These are phyloP conservation scores for Monomorium pharaonis DNA, from an alignment of 1,140 invertebrate species.

Conservation along the genomic window DNA sequence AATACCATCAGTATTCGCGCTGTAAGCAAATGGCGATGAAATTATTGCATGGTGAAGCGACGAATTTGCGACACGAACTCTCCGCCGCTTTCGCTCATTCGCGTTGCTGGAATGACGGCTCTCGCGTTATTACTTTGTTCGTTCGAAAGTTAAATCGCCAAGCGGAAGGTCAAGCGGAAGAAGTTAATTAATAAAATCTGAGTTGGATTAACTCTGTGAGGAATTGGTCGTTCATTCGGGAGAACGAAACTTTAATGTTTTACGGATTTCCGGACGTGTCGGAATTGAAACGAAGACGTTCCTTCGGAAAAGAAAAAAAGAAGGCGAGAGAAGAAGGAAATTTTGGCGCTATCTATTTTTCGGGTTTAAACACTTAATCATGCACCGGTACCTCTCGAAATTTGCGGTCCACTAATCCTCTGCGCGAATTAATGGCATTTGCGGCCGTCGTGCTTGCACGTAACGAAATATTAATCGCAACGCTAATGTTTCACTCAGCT, in stretches of 20 bases:
- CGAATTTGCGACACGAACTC: constrained; percentile 13
- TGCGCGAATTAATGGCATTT: constrained; percentile 59
- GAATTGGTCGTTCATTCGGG: background rate
- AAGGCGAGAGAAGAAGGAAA: background rate
- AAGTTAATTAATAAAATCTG: constrained; percentile 14
- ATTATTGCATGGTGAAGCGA: constrained; percentile 50
- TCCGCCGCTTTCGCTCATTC: background rate
- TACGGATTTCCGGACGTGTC: background rate
- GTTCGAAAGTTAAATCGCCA: constrained; percentile 28
- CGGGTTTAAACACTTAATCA: constrained; percentile 29
- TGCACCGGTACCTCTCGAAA: background rate
- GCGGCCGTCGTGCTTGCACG: constrained; percentile 31
- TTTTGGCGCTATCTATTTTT: background rate
- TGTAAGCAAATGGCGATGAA: constrained; percentile 44
- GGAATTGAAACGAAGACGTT: background rate
- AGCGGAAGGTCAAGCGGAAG: background rate
- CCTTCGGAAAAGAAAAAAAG: background rate
- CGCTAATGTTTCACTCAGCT: constrained; percentile 53
- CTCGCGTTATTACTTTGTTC: constrained; percentile 5
- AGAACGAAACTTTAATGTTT: too few relatives aligned
- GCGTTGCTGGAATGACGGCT: background rate
- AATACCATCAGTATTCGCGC: constrained; percentile 56
- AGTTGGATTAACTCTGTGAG: background rate
- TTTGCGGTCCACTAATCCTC: constrained; percentile 31
- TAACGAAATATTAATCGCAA: constrained; percentile 60